Evolutionary conservation across 2,888 invertebrate species (phyloP).

Genomic region (Philereme transversata): DNA sequence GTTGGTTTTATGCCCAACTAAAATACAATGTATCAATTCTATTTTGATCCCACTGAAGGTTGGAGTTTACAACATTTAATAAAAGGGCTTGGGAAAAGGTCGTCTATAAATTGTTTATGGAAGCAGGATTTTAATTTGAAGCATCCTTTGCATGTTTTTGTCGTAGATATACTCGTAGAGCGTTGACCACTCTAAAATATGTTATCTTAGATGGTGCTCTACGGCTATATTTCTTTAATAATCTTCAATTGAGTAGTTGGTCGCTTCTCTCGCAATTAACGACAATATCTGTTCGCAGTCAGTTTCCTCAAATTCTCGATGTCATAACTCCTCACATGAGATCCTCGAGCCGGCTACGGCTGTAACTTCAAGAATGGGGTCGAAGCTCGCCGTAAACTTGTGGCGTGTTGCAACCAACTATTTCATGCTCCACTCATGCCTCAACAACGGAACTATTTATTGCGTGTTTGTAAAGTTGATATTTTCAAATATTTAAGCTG

Average conservation of each 20-base stretch:
- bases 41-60: not conserved
- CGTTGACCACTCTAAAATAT: no score
- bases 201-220: not conserved
- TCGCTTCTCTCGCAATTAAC: conserved; percentile 3
- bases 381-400: conserved; percentile 33
- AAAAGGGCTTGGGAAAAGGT: not conserved
- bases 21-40: no score
- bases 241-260: not conserved
- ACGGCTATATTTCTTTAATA: not conserved
- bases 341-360: conserved; percentile 25
- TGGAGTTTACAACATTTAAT: not conserved
- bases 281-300: conserved; percentile 3
- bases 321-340: conserved; percentile 14
- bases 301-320: conserved; percentile 10
- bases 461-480: conserved; percentile 11
- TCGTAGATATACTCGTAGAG: no score
- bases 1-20: not conserved
- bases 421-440: conserved; percentile 15
- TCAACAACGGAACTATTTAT: conserved; percentile 20
- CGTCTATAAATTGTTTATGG: not conserved
- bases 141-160: no score
- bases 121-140: not conserved
- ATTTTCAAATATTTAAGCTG: conserved; percentile 16
- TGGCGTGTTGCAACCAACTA: conserved; percentile 31
- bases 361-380: conserved; percentile 37